Conservation (phyloP, 2,797 vertebrate genomes). For the Leptodactylus fallax region DNA sequence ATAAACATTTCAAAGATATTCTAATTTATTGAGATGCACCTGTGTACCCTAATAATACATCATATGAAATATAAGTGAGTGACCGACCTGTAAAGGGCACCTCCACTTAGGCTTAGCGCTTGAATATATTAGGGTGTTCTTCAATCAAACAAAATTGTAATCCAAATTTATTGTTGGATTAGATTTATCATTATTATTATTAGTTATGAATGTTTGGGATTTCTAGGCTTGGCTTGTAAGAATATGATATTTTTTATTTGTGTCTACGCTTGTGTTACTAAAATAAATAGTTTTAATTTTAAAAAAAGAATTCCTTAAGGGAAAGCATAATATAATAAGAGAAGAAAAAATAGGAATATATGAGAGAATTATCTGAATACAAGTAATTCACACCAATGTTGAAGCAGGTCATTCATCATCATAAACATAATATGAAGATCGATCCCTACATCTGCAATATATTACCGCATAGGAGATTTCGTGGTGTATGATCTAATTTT, state of each 20-base stretch:
- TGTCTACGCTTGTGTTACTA: conserved; percentile 5
- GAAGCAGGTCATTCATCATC: conserved; percentile 26
- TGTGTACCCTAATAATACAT: too few species aligned
- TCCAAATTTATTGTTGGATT: too few species aligned
- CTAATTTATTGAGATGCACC: too few species aligned
- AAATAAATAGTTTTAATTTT: conserved; percentile 28
- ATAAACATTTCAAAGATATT: too few species aligned
- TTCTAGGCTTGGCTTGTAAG: neutral
- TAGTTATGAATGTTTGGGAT: neutral
- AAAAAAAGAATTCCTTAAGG: neutral
- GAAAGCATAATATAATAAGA: conserved; percentile 31
- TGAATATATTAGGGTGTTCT: neutral
- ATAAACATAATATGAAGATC: conserved; percentile 16
- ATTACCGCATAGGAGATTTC: conserved; percentile 31
- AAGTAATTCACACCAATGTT: conserved; percentile 29
- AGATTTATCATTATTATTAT: too few species aligned
- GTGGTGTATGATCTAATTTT: conserved; percentile 34
- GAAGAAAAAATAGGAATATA: conserved; percentile 13
- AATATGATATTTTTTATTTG: neutral
- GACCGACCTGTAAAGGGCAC: too few species aligned
- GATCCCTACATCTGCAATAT: conserved; percentile 41
- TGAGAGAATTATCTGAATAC: conserved; percentile 36
- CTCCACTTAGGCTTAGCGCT: neutral
- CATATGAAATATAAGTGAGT: too few species aligned
- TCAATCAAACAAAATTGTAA: neutral